Evolutionary conservation across 2,797 vertebrate genomes (phyloP).

Genomic region (Crocidura indochinensis): DNA sequence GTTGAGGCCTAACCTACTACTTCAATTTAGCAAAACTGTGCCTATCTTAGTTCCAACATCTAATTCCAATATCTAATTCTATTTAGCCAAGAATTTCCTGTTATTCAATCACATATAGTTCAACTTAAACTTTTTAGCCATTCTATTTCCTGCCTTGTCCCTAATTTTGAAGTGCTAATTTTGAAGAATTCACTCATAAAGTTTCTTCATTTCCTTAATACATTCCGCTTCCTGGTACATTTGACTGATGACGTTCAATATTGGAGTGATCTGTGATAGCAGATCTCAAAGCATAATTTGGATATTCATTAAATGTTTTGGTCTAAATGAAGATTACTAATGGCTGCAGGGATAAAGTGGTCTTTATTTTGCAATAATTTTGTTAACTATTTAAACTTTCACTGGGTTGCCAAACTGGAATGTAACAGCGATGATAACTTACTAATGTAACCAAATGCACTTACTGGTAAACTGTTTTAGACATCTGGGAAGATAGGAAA

Average conservation of each 20-base stretch:
- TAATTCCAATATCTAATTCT: too few relatives aligned
- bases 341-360: rapidly evolving
- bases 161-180: neutral
- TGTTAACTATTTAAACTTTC: neutral
- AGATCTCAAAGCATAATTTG: neutral
- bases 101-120: neutral
- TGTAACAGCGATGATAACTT: neutral
- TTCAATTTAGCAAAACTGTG: neutral
- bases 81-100: neutral
- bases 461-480: neutral
- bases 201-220: neutral
- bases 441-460: neutral
- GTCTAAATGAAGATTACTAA: neutral
- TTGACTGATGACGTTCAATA: neutral
- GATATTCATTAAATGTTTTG: neutral
- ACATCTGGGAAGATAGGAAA: neutral
- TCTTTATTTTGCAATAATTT: neutral
- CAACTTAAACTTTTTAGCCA: neutral
- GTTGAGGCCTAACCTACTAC: neutral
- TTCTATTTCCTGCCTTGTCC: neutral
- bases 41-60: neutral
- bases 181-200: neutral
- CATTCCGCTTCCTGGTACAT: neutral
- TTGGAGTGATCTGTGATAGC: neutral
- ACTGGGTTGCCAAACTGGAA: neutral